Evolutionary conservation across 2,113 vertebrate genomes (phyloP), one percentile per base, ranked within the genome.

Genomic region (Anhinga anhinga): DNA sequence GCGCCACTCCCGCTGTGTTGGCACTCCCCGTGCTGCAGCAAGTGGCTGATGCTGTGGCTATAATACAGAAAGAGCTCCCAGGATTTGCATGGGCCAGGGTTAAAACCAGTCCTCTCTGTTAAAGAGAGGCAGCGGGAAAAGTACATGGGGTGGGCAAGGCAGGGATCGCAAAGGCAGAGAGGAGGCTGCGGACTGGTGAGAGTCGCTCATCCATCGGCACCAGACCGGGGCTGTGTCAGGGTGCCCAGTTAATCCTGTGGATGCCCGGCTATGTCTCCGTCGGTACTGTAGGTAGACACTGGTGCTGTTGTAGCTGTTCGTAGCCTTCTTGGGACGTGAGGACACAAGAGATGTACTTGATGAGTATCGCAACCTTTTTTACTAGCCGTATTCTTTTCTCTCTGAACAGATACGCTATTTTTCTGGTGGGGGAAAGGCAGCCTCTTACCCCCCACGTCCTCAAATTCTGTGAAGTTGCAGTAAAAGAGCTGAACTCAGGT

Each of bases 101-200:
- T 78, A 38, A 85, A 83, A 66, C 2, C 36, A 12, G 55, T 42
- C 29, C n/a, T 55, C 73, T 71, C 44, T 67, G 38, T 23, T 88
- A 17, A 50, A 56, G 52, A 47, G 30, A 71, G 58, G 50, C 53
- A 53, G 38, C 2, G 7, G 58, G 6, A 22, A 58, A 77, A 53
- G 59, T 6, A 14, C 0, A 18, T 47, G 18, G 0, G 50, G 14
- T 0, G 4, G 36, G 45, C 30, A 29, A 1, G 2, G 12, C 34
- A 45, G 52, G 71, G 38, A 65, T 8, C 0, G 3, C 0, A 1
- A 70, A 70, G n/a, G 32, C 42, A 74, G 79, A 44, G 29, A 32
- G 69, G 30, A 62, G n/a, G 34, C 53, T 69, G 40, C 12, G 50
- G 18, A 2, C 32, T 20, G 32, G n/a, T 22, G 83, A 32, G 78